phyloP scores from a whole-genome alignment of 2,797 vertebrate genomes.

The Pseudocheirus occidentalis region DNA sequence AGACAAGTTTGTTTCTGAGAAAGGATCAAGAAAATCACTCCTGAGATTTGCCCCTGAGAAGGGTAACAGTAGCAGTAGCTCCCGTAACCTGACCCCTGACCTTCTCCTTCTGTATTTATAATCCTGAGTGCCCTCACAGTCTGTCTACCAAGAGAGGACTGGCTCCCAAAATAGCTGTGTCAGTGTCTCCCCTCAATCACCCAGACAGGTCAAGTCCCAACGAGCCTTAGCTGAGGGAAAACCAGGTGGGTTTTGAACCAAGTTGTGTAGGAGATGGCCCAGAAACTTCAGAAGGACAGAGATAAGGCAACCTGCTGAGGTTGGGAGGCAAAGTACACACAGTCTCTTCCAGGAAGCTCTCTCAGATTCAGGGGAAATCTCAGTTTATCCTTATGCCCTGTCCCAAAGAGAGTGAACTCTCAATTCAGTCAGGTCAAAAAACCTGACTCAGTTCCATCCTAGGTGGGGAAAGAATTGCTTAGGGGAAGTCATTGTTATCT shows the following conservation, averaged over 20 bases:
- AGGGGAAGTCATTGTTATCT: neutral
- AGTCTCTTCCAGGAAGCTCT: neutral
- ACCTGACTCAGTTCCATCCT: neutral
- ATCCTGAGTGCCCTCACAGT: slow-evolving; percentile 79
- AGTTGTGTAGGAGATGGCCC: neutral
- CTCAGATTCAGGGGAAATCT: neutral
- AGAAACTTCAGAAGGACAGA: neutral
- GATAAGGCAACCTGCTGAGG: neutral
- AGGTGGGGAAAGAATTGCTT: neutral
- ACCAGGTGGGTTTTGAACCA: neutral
- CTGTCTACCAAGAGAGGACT: slow-evolving; percentile 74
- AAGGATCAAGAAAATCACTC: neutral
- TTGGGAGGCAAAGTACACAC: neutral
- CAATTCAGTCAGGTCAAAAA: neutral
- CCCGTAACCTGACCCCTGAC: slow-evolving; percentile 85
- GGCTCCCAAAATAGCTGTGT: slow-evolving; percentile 82
- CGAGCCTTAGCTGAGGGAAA: neutral
- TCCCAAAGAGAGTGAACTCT: neutral
- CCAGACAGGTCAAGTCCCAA: neutral
- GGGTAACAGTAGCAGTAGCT: slow-evolving; percentile 54
- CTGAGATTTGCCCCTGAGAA: neutral
- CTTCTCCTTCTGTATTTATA: slow-evolving; percentile 85
- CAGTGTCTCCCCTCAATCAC: slow-evolving; percentile 49
- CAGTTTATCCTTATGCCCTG: neutral
- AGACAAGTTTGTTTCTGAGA: neutral